Evolutionary conservation across 2,797 vertebrate genomes (phyloP).

Genomic region (Rhinogobio ventralis): DNA sequence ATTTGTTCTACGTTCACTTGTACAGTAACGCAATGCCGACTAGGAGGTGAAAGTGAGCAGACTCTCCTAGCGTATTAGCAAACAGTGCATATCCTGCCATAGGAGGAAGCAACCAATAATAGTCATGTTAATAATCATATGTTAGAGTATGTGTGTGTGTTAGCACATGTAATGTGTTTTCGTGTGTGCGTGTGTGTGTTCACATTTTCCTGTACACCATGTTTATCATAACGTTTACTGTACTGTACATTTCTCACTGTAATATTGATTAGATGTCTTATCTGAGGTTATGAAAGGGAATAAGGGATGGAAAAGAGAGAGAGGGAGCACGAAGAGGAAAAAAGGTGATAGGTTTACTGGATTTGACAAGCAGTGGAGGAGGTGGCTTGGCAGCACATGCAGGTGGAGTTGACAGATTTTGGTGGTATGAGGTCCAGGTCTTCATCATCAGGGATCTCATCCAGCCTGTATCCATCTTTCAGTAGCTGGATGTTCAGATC

Average conservation of each 20-base stretch:
- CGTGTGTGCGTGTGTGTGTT: conserved; percentile 36
- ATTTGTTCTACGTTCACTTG: conserved; percentile 53
- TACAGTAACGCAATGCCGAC: conserved; percentile 62
- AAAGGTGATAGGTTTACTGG: conserved; percentile 81
- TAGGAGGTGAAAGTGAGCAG: conserved; percentile 60
- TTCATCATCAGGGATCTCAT: conserved; percentile 95
- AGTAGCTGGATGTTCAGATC: conserved; percentile 98
- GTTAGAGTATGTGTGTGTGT: conserved; percentile 43
- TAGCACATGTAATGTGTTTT: conserved; percentile 8
- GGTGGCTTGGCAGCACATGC: conserved; percentile 98
- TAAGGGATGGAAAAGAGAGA: background rate
- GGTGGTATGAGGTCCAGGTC: conserved; percentile 97
- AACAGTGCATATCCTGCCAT: conserved; percentile 88
- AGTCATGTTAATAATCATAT: conserved; percentile 62
- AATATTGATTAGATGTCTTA: conserved; percentile 55
- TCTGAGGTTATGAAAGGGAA: conserved; percentile 34
- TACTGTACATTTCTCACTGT: conserved; percentile 62
- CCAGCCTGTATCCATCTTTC: conserved; percentile 95
- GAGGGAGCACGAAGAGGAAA: background rate
- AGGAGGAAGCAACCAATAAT: conserved; percentile 95
- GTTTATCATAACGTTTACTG: conserved; percentile 56
- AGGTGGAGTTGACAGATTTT: conserved; percentile 95
- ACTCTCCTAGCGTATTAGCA: conserved; percentile 58
- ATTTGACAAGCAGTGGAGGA: conserved; percentile 97
- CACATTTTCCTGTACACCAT: conserved; percentile 50